Evolutionary conservation across 2,113 vertebrate species (phyloP).

Genomic region (Raja brachyura): DNA sequence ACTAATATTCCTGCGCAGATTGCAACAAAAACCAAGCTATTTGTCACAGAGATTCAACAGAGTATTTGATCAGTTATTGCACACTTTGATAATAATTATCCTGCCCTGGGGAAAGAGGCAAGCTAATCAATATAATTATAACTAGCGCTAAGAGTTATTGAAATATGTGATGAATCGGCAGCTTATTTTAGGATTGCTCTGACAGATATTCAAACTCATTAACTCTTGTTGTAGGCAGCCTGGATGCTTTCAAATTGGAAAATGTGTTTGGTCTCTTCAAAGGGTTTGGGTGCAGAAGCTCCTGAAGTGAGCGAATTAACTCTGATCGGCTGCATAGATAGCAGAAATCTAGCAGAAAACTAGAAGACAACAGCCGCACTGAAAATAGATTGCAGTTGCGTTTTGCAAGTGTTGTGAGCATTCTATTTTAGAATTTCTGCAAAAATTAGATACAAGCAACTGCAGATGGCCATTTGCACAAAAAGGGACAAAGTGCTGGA

Average conservation of each 20-base stretch:
- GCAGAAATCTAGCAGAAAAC: background rate
- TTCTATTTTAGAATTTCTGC: background rate
- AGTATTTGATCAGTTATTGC: background rate
- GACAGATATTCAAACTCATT: slow-evolving; percentile 13
- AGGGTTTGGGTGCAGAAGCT: background rate
- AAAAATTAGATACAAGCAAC: background rate
- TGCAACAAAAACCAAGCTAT: background rate
- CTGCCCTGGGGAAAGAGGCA: background rate
- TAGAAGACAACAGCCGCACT: background rate
- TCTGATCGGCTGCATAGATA: slow-evolving; percentile 6
- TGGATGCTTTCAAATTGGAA: background rate
- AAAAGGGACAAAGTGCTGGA: too few relatives aligned
- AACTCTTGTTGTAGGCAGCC: background rate
- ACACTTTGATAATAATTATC: slow-evolving; percentile 23
- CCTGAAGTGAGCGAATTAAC: slow-evolving; percentile 14
- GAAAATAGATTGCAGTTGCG: background rate
- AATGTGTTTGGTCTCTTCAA: background rate
- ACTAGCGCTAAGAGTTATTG: background rate
- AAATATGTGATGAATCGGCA: slow-evolving; percentile 7
- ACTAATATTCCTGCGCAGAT: background rate
- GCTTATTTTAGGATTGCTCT: background rate
- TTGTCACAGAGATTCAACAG: background rate
- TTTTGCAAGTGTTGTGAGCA: background rate
- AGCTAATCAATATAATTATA: slow-evolving; percentile 5
- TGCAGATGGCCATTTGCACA: too few relatives aligned